Conservation (phyloP, 1,140 invertebrate genomes). For the Ephestia elutella region DNA sequence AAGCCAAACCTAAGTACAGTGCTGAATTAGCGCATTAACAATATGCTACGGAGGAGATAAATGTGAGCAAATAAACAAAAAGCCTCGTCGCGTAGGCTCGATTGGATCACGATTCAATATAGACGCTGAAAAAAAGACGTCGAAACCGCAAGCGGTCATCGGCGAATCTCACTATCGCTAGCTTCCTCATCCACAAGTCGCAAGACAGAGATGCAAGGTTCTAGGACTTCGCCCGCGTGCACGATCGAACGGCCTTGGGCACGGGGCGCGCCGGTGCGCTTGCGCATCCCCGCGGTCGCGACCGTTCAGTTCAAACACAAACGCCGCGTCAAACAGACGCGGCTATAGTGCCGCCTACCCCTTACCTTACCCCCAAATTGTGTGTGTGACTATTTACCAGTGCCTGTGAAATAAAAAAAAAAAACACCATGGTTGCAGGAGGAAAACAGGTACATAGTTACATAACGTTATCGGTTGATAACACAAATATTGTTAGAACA, state of each 20-base stretch:
- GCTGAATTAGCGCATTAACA: neutral
- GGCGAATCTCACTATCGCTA: neutral
- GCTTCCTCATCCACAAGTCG: neutral
- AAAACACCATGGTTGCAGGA: constrained; percentile 62
- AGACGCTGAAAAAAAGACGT: constrained; percentile 32
- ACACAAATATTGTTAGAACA: neutral
- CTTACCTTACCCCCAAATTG: constrained; percentile 31
- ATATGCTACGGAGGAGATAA: neutral
- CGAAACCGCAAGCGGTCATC: constrained; percentile 35
- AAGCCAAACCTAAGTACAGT: too few relatives aligned
- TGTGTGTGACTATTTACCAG: constrained; percentile 39
- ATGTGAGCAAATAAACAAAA: neutral
- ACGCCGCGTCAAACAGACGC: constrained; percentile 66
- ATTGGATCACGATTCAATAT: constrained; percentile 50
- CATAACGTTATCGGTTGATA: constrained; percentile 15
- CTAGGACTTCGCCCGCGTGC: constrained; percentile 4
- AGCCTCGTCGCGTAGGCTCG: constrained; percentile 15
- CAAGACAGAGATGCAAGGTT: neutral
- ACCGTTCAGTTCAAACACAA: constrained; percentile 63
- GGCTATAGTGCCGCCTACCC: constrained; percentile 41
- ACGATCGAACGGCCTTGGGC: constrained; percentile 50
- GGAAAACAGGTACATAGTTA: constrained; percentile 65
- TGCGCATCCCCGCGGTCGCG: constrained; percentile 53
- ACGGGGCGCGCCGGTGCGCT: constrained; percentile 49
- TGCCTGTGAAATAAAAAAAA: constrained; percentile 40